Percentiles rank a stretch among this genome's conserved stretches.
Conservation (phyloP, 2,113 vertebrate genomes). For the Aramus guarauna region DNA sequence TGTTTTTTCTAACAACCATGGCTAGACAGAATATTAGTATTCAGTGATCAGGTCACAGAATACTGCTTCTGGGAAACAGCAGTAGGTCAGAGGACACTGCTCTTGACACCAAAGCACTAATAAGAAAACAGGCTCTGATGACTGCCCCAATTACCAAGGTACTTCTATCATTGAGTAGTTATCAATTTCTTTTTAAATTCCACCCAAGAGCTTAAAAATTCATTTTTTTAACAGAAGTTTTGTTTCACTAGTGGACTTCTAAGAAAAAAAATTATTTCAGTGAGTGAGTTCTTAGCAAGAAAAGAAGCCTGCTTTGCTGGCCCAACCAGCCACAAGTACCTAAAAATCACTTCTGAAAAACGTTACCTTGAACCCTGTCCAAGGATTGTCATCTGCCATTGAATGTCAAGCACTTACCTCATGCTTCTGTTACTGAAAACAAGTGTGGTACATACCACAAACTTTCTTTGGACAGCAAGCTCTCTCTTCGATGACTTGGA, state of each 20-base stretch:
- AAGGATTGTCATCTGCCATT: background rate
- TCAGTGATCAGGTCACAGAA: background rate
- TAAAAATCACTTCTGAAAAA: background rate
- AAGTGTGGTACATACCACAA: constrained; percentile 79
- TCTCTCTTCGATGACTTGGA: constrained; percentile 80
- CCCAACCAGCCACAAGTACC: background rate
- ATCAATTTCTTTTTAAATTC: background rate
- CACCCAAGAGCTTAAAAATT: background rate
- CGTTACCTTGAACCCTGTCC: background rate
- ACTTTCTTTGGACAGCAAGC: constrained; percentile 90
- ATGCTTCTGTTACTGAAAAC: background rate
- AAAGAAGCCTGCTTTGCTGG: background rate
- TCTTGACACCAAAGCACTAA: background rate
- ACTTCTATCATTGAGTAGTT: background rate
- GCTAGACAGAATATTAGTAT: background rate
- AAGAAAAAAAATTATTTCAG: background rate
- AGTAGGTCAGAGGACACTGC: background rate
- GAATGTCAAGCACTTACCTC: background rate
- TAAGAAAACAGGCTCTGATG: background rate
- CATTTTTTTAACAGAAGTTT: background rate
- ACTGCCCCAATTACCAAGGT: background rate
- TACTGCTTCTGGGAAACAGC: background rate
- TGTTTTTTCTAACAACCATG: background rate
- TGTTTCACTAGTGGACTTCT: background rate
- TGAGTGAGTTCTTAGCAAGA: background rate